Percentiles rank a stretch among this genome's conserved stretches.
Conservation (phyloP, 2,113 vertebrate genomes). For the Empidonax alnorum region DNA sequence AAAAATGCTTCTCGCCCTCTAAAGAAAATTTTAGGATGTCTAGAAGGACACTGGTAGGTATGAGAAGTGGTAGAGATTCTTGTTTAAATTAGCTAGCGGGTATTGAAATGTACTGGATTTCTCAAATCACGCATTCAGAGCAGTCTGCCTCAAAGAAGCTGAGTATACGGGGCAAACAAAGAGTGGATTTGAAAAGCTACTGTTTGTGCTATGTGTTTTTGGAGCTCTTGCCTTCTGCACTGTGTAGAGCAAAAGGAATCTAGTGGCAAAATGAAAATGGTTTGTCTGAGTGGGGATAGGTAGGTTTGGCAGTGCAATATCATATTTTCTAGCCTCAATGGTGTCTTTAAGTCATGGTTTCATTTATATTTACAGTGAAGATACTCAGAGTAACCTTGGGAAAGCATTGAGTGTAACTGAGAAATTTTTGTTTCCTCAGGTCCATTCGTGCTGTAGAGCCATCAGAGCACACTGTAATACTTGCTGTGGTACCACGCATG, state of each 20-base stretch:
- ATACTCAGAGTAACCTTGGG: background rate
- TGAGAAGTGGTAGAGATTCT: background rate
- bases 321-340: background rate
- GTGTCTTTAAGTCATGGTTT: background rate
- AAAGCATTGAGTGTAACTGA: background rate
- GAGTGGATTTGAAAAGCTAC: background rate
- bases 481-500: slow-evolving; percentile 86
- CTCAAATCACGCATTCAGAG: background rate
- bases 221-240: background rate
- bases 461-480: slow-evolving; percentile 88
- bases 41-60: background rate
- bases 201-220: background rate
- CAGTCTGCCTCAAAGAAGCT: background rate
- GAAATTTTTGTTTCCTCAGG: slow-evolving; percentile 72
- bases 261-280: background rate
- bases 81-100: background rate
- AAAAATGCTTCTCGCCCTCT: background rate
- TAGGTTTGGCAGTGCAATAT: background rate
- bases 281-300: background rate
- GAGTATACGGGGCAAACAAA: background rate
- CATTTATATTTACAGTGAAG: background rate
- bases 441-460: slow-evolving; percentile 89
- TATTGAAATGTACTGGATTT: background rate
- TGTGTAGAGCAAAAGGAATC: background rate
- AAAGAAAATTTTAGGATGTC: background rate